Evolutionary conservation across 1,140 invertebrate species (phyloP).

Genomic region (Ceratina japonica): DNA sequence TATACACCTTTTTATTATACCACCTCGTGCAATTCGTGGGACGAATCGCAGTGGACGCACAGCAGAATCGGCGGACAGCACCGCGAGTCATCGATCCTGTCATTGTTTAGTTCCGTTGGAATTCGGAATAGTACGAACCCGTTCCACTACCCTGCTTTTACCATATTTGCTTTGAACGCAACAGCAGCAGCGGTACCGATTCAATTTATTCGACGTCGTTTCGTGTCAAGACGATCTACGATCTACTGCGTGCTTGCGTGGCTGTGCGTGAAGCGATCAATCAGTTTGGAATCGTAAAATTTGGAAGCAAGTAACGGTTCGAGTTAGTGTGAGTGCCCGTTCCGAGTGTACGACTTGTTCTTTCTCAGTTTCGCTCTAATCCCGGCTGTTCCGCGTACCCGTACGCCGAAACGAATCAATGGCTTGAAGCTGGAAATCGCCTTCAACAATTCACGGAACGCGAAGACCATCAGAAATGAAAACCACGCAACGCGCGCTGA

Average conservation of each 20-base stretch:
- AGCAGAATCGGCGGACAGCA: not conserved
- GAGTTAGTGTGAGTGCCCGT: slow-evolving; percentile 5
- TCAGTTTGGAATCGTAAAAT: not conserved
- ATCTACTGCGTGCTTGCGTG: no score
- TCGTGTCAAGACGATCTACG: no score
- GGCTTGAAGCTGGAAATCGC: slow-evolving; percentile 19
- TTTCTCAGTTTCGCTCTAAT: not conserved
- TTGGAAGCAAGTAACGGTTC: not conserved
- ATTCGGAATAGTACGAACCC: not conserved
- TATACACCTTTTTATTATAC: not conserved
- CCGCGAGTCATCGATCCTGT: not conserved
- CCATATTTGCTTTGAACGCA: not conserved
- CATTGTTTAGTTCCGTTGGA: not conserved
- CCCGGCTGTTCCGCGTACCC: not conserved
- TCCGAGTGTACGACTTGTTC: not conserved
- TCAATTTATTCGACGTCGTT: not conserved
- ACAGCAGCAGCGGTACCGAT: not conserved
- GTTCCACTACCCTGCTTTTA: not conserved
- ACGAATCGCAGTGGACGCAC: not conserved
- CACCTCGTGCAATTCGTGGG: not conserved
- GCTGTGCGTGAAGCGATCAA: not conserved
- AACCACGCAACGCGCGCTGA: slow-evolving; percentile 66
- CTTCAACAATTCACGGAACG: slow-evolving; percentile 2
- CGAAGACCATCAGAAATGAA: slow-evolving; percentile 55
- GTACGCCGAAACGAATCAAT: slow-evolving; percentile 21